phyloP scores from a whole-genome alignment of 2,888 invertebrate genomes.

The Lasioglossum malachurum region DNA sequence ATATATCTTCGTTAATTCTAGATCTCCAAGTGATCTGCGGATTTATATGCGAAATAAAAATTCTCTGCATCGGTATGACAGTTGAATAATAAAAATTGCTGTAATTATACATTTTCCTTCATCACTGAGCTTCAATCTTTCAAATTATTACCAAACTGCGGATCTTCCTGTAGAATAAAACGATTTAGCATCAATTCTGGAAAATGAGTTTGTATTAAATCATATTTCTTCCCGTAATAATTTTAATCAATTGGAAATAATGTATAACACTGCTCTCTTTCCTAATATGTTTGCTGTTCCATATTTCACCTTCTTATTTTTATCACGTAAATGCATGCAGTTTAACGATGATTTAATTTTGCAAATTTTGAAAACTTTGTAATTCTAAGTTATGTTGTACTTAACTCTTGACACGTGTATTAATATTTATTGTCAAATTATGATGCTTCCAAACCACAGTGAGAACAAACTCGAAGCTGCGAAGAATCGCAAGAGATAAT shows the following conservation, averaged over 20 bases:
- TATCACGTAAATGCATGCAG: background rate
- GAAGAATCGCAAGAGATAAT: background rate
- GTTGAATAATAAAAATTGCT: background rate
- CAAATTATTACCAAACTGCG: background rate
- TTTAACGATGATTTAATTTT: background rate
- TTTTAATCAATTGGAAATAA: background rate
- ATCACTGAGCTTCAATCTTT: background rate
- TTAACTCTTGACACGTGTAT: background rate
- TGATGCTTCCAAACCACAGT: background rate
- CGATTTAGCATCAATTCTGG: background rate
- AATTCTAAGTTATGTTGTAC: background rate
- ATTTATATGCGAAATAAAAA: background rate
- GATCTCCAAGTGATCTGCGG: background rate
- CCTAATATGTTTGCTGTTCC: background rate
- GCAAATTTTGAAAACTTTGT: background rate
- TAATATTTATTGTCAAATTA: background rate
- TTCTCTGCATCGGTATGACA: background rate
- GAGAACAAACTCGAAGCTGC: background rate
- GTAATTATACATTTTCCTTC: background rate
- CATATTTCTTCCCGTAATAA: background rate
- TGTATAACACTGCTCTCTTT: background rate
- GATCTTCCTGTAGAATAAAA: background rate
- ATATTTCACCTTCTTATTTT: background rate
- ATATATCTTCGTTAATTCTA: background rate
- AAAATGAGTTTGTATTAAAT: background rate